Conservation (phyloP, 2,113 vertebrate species). For the Martes martes region DNA sequence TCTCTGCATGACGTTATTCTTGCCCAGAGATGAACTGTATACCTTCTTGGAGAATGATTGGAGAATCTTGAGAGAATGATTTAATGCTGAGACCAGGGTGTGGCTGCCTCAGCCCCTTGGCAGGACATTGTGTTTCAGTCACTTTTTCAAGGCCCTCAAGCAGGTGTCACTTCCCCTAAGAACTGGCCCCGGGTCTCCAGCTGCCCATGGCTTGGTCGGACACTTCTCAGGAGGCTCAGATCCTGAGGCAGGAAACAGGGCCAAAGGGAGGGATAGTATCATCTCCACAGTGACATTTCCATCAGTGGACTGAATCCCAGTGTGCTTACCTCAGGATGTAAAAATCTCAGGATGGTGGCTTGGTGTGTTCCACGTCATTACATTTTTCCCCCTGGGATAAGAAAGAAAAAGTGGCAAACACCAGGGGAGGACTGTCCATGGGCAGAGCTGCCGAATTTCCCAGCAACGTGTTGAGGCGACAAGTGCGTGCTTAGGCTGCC, state of each 20-base stretch:
- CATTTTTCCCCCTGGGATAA: neutral
- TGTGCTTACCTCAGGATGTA: neutral
- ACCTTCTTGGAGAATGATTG: neutral
- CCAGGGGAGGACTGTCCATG: fast-evolving
- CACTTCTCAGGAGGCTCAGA: neutral
- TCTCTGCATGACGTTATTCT: neutral
- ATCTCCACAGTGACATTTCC: neutral
- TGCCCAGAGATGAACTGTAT: neutral
- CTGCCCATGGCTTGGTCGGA: neutral
- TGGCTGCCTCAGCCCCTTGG: slow-evolving; percentile 37
- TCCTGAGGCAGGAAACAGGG: neutral
- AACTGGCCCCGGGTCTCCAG: neutral
- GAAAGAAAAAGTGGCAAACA: fast-evolving
- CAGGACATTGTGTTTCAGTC: slow-evolving; percentile 63
- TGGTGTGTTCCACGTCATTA: fast-evolving
- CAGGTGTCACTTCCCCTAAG: slow-evolving; percentile 31
- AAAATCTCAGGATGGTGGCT: neutral
- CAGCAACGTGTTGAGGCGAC: neutral
- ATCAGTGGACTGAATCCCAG: neutral
- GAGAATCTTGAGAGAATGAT: neutral
- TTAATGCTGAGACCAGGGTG: slow-evolving; percentile 24
- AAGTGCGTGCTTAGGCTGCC: neutral
- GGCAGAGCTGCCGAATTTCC: neutral
- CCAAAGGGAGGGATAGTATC: neutral
- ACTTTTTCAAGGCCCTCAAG: slow-evolving; percentile 1